phyloP scores from a whole-genome alignment of 2,113 vertebrate species.

The Coreoperca whiteheadi region DNA sequence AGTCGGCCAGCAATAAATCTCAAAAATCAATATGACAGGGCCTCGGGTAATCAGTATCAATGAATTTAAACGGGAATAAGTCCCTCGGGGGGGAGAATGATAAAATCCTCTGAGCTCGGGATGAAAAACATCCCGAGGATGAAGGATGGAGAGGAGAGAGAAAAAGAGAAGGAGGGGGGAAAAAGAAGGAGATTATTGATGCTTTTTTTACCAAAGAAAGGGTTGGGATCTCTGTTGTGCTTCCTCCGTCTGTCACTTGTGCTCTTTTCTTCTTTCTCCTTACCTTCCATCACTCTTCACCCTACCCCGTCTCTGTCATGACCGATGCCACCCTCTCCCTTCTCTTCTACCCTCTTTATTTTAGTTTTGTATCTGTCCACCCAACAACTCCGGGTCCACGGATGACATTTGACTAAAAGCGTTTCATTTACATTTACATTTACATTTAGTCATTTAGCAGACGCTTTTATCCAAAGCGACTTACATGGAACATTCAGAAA shows the following conservation, averaged over 20 bases:
- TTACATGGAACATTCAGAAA: no score
- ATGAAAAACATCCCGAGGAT: constrained; percentile 77
- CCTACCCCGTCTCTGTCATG: no score
- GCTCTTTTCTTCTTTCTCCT: constrained; percentile 5
- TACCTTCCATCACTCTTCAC: constrained; percentile 39
- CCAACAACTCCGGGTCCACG: not conserved
- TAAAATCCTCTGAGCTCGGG: constrained; percentile 69
- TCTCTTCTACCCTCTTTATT: not conserved
- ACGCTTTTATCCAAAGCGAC: no score
- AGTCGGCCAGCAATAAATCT: constrained; percentile 82
- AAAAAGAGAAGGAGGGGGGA: not conserved
- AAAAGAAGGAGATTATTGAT: constrained; percentile 67
- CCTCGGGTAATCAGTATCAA: constrained; percentile 84
- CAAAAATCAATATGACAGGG: constrained; percentile 84
- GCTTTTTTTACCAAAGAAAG: constrained; percentile 61
- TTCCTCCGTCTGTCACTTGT: constrained; percentile 55
- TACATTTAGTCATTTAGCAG: no score
- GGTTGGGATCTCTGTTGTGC: constrained; percentile 51
- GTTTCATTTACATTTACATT: no score
- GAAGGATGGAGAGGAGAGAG: constrained; percentile 64
- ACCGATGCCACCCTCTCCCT: not conserved
- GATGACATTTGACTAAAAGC: not conserved
- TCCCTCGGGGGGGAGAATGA: constrained; percentile 71
- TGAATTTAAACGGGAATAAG: constrained; percentile 81
- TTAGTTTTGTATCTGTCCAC: not conserved